Conservation (phyloP, 2,113 vertebrate genomes). For the Bubo blakistoni region DNA sequence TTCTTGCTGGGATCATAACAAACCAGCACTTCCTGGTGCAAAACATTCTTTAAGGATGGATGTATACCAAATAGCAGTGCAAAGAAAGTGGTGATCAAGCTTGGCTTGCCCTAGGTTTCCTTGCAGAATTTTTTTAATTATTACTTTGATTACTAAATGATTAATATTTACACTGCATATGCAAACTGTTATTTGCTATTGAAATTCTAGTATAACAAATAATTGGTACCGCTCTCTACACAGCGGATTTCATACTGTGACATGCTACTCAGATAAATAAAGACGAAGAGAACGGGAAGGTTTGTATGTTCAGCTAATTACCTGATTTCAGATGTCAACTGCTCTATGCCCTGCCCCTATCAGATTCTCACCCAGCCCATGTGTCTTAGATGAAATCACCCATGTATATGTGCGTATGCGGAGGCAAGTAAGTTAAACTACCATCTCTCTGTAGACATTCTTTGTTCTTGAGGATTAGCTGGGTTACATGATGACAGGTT, state of each 20-base stretch:
- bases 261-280: neutral
- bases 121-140: neutral
- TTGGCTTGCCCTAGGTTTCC: neutral
- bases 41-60: neutral
- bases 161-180: neutral
- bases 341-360: neutral
- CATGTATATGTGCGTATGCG: neutral
- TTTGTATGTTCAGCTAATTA: neutral
- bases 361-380: neutral
- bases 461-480: constrained; percentile 33
- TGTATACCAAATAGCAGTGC: neutral
- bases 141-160: neutral
- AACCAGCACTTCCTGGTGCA: neutral
- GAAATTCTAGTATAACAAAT: neutral
- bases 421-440: neutral
- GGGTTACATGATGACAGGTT: neutral
- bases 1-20: neutral
- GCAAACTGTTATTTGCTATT: neutral
- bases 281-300: neutral
- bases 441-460: neutral
- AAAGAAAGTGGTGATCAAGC: neutral
- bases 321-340: neutral
- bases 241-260: neutral
- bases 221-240: neutral
- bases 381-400: neutral